Conservation (phyloP, 92 coral and sea anemone species). For the Siderastrea siderea region DNA sequence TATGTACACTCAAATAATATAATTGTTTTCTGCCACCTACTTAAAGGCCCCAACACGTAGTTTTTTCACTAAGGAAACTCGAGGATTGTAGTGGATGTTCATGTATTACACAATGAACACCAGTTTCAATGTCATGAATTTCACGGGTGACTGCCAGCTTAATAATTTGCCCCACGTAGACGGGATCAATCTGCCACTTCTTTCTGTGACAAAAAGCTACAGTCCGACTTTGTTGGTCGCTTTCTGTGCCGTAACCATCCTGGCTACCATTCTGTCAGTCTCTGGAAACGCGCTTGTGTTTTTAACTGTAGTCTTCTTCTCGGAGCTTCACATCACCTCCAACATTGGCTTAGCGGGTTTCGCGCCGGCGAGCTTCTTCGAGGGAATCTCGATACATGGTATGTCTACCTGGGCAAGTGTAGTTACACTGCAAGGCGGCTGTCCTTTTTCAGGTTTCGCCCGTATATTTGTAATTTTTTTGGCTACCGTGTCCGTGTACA, state of each 20-base stretch:
- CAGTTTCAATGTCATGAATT: slow-evolving; percentile 5
- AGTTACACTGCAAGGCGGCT: not conserved
- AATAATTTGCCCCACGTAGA: not conserved
- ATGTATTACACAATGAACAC: not conserved
- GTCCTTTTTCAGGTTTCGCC: not conserved
- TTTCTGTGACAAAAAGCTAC: not conserved
- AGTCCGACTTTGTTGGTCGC: slow-evolving; percentile 1
- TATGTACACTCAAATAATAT: no score
- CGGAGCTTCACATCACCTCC: slow-evolving; percentile 22
- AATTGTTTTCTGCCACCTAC: no score
- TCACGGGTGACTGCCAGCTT: not conserved
- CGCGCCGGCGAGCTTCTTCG: slow-evolving; percentile 5
- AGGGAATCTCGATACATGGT: not conserved
- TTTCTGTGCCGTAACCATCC: slow-evolving; percentile 7
- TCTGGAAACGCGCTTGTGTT: slow-evolving; percentile 21
- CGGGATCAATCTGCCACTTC: not conserved
- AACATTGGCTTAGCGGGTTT: slow-evolving; percentile 26
- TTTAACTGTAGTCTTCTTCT: not conserved
- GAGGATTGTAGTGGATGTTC: not conserved
- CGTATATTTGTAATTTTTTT: not conserved
- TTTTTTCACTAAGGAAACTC: no score
- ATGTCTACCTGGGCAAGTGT: not conserved
- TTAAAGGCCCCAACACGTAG: no score
- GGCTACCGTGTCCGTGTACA: not conserved
- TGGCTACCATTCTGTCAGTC: not conserved